These are phyloP conservation scores for Trematomus loennbergii DNA, from an alignment of 2,113 vertebrate species.

Conservation along the genomic window DNA sequence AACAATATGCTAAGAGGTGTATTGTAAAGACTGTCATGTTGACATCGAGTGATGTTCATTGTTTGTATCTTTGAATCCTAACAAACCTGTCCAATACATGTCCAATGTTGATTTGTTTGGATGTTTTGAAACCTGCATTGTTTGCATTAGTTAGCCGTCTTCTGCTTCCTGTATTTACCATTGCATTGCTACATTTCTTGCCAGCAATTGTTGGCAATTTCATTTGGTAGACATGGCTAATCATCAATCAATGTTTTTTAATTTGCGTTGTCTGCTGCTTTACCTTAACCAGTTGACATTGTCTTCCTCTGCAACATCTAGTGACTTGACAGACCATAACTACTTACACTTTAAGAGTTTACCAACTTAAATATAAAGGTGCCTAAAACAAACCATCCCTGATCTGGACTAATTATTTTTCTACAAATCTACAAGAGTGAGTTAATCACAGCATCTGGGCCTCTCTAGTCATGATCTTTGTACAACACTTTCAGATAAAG, in stretches of 20 bases:
- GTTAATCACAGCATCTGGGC: not conserved
- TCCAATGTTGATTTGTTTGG: not conserved
- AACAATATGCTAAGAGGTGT: not conserved
- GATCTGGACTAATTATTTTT: not conserved
- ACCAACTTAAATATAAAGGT: not conserved
- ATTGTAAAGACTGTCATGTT: not conserved
- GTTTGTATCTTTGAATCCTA: not conserved
- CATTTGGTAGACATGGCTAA: not conserved
- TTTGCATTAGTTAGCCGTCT: not conserved
- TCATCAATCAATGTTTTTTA: not conserved
- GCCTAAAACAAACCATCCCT: not conserved
- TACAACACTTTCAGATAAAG: not conserved
- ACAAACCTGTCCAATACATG: not conserved
- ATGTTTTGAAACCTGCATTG: not conserved
- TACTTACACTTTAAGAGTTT: not conserved
- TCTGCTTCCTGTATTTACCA: not conserved
- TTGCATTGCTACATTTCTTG: not conserved
- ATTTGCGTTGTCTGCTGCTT: constrained; percentile 8
- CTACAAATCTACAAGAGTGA: not conserved
- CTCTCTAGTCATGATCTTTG: not conserved
- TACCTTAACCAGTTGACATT: not conserved
- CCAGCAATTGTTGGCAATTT: not conserved
- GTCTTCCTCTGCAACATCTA: not conserved
- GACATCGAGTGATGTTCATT: not conserved
- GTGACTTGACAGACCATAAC: not conserved